These are phyloP conservation scores for Tragulus kanchil DNA, from an alignment of 2,113 vertebrate genomes.

Conservation along the genomic window DNA sequence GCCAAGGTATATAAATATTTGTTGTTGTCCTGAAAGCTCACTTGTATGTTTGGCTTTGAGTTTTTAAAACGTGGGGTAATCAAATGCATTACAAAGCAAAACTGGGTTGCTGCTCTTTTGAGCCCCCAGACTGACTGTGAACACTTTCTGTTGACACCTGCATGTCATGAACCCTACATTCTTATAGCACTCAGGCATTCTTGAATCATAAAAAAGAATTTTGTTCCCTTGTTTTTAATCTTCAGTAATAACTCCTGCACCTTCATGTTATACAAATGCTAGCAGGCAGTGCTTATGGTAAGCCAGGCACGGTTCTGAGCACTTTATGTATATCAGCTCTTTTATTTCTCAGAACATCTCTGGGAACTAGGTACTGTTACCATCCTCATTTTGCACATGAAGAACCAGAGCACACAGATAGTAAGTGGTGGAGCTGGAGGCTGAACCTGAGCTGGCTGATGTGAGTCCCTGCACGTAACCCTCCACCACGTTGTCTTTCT, in stretches of 20 bases:
- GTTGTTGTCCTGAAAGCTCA: constrained; percentile 25
- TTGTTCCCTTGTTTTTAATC: constrained; percentile 50
- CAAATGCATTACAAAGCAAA: background rate
- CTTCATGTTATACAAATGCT: constrained; percentile 20
- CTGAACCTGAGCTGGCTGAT: background rate
- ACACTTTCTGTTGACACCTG: background rate
- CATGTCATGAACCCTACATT: background rate
- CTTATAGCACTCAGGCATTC: background rate
- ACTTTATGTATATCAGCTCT: background rate
- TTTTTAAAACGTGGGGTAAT: background rate
- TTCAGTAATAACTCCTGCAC: background rate
- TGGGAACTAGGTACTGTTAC: background rate
- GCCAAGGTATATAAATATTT: constrained; percentile 91
- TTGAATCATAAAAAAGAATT: constrained; percentile 44
- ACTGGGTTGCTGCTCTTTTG: background rate
- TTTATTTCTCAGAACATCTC: constrained; percentile 4
- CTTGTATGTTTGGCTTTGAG: constrained; percentile 20
- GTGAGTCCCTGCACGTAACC: background rate
- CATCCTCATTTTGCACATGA: background rate
- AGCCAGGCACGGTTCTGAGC: background rate
- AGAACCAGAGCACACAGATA: background rate
- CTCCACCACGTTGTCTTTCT: background rate
- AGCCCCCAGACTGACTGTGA: background rate
- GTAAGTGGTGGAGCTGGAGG: background rate
- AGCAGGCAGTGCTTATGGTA: background rate